These are phyloP conservation scores for Hyles vespertilio DNA, from an alignment of 1,140 invertebrate genomes.

Conservation along the genomic window DNA sequence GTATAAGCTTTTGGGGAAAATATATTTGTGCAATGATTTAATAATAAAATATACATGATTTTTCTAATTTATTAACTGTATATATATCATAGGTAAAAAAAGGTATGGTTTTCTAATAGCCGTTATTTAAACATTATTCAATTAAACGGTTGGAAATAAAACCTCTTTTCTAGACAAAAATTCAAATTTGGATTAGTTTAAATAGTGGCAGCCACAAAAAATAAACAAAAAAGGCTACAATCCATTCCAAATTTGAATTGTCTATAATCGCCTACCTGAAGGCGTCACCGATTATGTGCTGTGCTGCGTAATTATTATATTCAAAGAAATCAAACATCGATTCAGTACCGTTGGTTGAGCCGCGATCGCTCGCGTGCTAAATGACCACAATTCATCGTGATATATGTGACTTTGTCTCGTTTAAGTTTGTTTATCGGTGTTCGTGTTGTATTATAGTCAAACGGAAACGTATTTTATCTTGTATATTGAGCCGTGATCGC, in stretches of 20 bases:
- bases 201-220: no score
- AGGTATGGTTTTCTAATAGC: no score
- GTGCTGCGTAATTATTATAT: conserved; percentile 18
- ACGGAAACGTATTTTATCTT: conserved; percentile 31
- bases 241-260: conserved; percentile 27
- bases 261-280: conserved; percentile 30
- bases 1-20: no score
- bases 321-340: conserved; percentile 28
- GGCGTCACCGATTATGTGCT: conserved; percentile 40
- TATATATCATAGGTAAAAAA: no score
- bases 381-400: conserved; percentile 59
- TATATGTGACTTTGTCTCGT: conserved; percentile 57
- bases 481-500: conserved; percentile 17
- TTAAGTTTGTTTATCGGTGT: conserved; percentile 54
- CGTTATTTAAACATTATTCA: no score
- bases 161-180: no score
- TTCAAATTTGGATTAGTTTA: no score
- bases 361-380: conserved; percentile 51
- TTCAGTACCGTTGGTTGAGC: conserved; percentile 32
- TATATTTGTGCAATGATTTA: no score
- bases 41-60: no score
- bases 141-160: no score
- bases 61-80: no score
- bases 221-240: no score
- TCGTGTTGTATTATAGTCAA: conserved; percentile 37